phyloP scores from a whole-genome alignment of 2,888 invertebrate genomes.

The Tipula unca region DNA sequence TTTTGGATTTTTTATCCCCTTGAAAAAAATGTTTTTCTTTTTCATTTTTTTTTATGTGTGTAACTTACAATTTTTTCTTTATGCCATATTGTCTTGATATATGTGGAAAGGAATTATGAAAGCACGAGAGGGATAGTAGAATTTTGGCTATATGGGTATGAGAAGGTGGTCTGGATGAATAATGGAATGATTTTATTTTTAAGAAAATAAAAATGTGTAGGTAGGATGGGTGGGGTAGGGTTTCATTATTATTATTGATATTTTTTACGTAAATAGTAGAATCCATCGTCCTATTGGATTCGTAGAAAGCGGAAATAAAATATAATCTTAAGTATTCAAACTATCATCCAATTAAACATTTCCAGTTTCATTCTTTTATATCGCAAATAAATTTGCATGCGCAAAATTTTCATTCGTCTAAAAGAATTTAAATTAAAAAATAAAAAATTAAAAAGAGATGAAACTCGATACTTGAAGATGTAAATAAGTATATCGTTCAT shows the following conservation, averaged over 20 bases:
- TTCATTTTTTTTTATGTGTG: neutral
- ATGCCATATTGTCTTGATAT: slow-evolving; percentile 14
- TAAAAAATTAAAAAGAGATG: neutral
- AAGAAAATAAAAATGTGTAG: neutral
- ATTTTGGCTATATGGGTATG: neutral
- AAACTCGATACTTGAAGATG: neutral
- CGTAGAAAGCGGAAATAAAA: neutral
- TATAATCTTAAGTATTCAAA: neutral
- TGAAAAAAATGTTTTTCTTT: neutral
- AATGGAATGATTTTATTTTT: neutral
- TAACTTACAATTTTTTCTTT: slow-evolving; percentile 2
- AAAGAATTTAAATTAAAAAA: neutral
- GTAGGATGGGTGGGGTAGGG: neutral
- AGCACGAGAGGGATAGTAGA: neutral
- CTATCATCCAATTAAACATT: neutral
- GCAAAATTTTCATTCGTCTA: neutral
- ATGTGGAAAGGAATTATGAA: slow-evolving; percentile 8
- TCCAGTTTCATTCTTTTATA: neutral
- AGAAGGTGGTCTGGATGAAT: neutral
- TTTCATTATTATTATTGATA: slow-evolving; percentile 14
- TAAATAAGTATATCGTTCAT: neutral
- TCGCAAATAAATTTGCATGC: neutral
- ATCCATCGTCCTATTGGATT: neutral
- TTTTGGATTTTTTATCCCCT: neutral
- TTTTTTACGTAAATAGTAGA: neutral